phyloP scores from a whole-genome alignment of 1,140 invertebrate genomes.

The Globodera ellingtonae region DNA sequence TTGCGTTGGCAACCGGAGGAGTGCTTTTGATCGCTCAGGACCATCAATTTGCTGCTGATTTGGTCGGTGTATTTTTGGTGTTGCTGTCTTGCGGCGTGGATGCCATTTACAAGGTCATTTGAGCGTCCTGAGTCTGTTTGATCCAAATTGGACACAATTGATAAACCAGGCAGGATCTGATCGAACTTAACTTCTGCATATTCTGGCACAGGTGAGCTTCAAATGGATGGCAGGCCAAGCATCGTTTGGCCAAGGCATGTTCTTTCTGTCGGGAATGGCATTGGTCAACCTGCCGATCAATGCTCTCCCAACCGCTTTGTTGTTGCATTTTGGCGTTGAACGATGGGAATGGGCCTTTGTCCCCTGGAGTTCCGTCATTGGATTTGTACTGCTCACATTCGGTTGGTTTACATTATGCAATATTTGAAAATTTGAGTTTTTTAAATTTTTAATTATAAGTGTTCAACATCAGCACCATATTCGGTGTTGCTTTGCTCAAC shows the following conservation, averaged over 20 bases:
- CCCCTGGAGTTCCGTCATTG: conserved; percentile 50
- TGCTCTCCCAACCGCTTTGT: conserved; percentile 46
- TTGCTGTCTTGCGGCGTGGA: conserved; percentile 49
- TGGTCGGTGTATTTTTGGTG: conserved; percentile 47
- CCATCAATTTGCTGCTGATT: conserved; percentile 41
- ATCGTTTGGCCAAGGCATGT: conserved; percentile 55
- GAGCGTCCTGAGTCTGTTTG: too few species aligned
- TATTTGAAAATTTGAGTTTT: background rate
- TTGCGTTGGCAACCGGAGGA: conserved; percentile 51
- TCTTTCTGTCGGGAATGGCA: conserved; percentile 57
- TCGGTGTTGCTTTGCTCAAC: conserved; percentile 56
- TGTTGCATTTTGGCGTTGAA: conserved; percentile 46
- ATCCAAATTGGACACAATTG: too few species aligned
- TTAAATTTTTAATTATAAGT: conserved; percentile 25
- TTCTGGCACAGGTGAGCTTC: conserved; percentile 43
- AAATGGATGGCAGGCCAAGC: conserved; percentile 50
- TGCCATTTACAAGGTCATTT: conserved; percentile 52
- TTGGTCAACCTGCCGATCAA: conserved; percentile 52
- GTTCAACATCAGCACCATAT: conserved; percentile 60
- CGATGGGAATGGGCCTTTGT: conserved; percentile 44
- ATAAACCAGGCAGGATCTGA: background rate
- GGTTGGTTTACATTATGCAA: background rate
- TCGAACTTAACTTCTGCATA: background rate
- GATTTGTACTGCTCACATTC: conserved; percentile 41
- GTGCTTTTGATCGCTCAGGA: conserved; percentile 57